Evolutionary conservation across 2,888 invertebrate genomes (phyloP).

Genomic region (Pinctada fucata): DNA sequence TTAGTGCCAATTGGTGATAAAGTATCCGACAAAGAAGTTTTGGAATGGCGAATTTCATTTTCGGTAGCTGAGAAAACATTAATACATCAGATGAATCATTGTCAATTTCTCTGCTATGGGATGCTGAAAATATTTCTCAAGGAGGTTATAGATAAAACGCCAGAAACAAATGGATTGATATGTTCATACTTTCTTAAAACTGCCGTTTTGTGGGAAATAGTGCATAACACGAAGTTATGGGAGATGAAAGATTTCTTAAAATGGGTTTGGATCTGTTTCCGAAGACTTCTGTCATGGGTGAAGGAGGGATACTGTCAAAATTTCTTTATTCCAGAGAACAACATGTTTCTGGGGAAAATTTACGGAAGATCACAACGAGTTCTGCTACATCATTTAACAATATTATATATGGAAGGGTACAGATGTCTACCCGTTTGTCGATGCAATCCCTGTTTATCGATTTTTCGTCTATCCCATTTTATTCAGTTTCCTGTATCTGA

Average conservation of each 20-base stretch:
- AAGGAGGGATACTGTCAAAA: slow-evolving; percentile 1
- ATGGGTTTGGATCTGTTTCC: slow-evolving; percentile 2
- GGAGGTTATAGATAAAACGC: not conserved
- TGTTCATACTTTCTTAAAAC: slow-evolving; percentile 6
- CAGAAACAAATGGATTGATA: not conserved
- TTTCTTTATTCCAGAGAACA: slow-evolving; percentile 18
- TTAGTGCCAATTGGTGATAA: slow-evolving; percentile 9
- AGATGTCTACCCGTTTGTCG: not conserved
- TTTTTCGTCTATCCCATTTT: no score
- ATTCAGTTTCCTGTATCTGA: no score
- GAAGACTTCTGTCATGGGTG: slow-evolving; percentile 9
- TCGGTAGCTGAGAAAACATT: slow-evolving; percentile 3
- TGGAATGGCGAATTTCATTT: slow-evolving; percentile 10
- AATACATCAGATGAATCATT: slow-evolving; percentile 1
- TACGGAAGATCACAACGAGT: not conserved
- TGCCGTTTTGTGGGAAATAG: slow-evolving; percentile 5
- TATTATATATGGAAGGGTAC: not conserved
- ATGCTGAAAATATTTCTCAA: slow-evolving; percentile 6
- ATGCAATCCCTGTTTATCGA: not conserved
- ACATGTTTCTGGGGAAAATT: slow-evolving; percentile 4
- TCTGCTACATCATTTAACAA: not conserved
- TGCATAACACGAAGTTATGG: not conserved
- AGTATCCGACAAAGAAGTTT: not conserved
- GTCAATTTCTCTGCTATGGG: slow-evolving; percentile 5
- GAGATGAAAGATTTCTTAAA: not conserved